Conservation (phyloP, 2,113 vertebrate species). For the Aegotheles bennettii region DNA sequence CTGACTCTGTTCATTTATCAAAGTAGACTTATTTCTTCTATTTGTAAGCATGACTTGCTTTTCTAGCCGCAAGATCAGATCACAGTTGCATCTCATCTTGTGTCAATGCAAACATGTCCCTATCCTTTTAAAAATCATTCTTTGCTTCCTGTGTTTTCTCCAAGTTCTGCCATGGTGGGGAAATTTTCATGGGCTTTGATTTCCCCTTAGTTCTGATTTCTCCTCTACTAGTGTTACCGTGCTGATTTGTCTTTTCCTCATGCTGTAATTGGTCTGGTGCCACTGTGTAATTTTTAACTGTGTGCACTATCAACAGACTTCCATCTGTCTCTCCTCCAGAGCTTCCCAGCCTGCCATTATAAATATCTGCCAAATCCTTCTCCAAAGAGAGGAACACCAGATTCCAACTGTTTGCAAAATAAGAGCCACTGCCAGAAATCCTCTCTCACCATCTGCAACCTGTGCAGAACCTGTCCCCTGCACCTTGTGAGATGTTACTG, state of each 20-base stretch:
- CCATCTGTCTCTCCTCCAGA: constrained; percentile 60
- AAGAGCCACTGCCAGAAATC: not conserved
- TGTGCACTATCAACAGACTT: constrained; percentile 40
- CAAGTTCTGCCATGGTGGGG: not conserved
- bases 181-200: not conserved
- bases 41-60: not conserved
- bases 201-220: not conserved
- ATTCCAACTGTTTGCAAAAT: constrained; percentile 66
- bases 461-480: not conserved
- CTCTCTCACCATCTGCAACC: not conserved
- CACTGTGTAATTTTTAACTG: constrained; percentile 53
- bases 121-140: not conserved
- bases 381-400: constrained; percentile 47
- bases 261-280: constrained; percentile 40
- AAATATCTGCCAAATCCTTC: constrained; percentile 55
- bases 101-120: not conserved
- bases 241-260: constrained; percentile 23
- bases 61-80: not conserved
- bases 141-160: not conserved
- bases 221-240: not conserved
- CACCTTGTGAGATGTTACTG: not conserved
- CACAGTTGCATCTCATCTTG: not conserved
- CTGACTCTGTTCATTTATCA: not conserved
- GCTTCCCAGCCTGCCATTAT: constrained; percentile 16
- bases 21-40: not conserved